These are phyloP conservation scores for Microtus montanus DNA, from an alignment of 2,113 vertebrate species.

Conservation along the genomic window DNA sequence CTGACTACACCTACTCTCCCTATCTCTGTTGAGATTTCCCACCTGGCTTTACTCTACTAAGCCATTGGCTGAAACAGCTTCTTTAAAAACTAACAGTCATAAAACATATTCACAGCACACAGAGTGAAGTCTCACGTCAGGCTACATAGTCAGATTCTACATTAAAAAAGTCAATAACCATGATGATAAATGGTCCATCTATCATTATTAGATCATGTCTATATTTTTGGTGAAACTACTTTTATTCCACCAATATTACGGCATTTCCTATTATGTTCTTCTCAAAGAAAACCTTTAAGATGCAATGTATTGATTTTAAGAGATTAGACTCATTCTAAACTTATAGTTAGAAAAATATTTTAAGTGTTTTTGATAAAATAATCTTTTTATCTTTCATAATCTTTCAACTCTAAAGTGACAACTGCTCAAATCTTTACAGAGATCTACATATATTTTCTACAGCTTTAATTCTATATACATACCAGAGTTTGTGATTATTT, in stretches of 20 bases:
- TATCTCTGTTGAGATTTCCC: no score
- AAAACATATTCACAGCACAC: no score
- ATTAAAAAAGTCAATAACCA: background rate
- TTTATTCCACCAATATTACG: background rate
- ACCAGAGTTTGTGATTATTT: background rate
- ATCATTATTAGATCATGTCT: background rate
- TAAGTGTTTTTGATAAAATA: constrained; percentile 14
- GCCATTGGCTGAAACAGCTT: no score
- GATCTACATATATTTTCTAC: background rate
- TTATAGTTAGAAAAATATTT: background rate
- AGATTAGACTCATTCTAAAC: background rate
- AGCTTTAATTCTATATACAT: background rate
- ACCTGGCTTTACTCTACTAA: no score
- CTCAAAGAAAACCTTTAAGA: background rate
- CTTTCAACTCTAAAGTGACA: background rate
- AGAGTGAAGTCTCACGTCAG: no score
- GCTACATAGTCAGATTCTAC: background rate
- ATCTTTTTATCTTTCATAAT: background rate
- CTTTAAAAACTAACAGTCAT: no score
- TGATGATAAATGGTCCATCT: background rate
- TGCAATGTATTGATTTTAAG: background rate
- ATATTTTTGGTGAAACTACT: background rate
- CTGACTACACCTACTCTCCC: no score
- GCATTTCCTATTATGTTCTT: background rate
- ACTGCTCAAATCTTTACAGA: background rate